A percentile compares a stretch with the other conserved stretches of the same genome.
Evolutionary conservation across 2,797 vertebrate species (phyloP).

Genomic region (Odontamblyopus rebecca): DNA sequence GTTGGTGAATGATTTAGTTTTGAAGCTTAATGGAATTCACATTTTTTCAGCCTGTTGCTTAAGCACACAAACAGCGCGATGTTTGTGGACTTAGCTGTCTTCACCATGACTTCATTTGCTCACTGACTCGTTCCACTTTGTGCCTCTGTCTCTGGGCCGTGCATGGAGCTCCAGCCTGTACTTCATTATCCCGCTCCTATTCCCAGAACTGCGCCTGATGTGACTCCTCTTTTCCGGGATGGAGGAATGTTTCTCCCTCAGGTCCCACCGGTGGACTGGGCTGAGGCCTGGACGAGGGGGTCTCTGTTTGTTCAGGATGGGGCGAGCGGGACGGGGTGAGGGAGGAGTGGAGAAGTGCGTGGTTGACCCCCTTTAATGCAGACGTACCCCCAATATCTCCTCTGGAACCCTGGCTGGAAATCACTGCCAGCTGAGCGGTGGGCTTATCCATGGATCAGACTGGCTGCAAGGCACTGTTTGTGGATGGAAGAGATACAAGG

Average conservation of each 20-base stretch:
- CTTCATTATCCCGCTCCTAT: constrained; percentile 75
- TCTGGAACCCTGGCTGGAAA: constrained; percentile 61
- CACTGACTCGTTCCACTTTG: constrained; percentile 38
- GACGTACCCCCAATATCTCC: constrained; percentile 34
- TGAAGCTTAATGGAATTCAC: constrained; percentile 4
- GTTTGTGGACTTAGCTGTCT: constrained; percentile 11
- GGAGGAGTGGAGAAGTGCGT: constrained; percentile 46
- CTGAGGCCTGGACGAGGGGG: constrained; percentile 62
- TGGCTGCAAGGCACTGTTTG: constrained; percentile 27
- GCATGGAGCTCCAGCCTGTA: constrained; percentile 62
- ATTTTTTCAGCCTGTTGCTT: constrained; percentile 28
- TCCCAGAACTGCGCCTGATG: constrained; percentile 75
- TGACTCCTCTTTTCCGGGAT: constrained; percentile 76
- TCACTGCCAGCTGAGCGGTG: constrained; percentile 73
- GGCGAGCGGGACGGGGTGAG: constrained; percentile 46
- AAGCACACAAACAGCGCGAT: constrained; percentile 26
- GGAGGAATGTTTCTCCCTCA: constrained; percentile 73
- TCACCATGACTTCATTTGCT: constrained; percentile 21
- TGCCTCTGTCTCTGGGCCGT: constrained; percentile 28
- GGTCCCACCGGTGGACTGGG: constrained; percentile 69
- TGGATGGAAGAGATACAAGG: constrained; percentile 28
- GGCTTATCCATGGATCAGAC: constrained; percentile 60
- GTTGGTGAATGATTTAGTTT: not conserved
- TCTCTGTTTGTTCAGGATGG: constrained; percentile 68
- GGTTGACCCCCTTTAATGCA: constrained; percentile 9